Evolutionary conservation across 2,797 vertebrate genomes (phyloP).

Genomic region (Hippopotamyrus pictus): DNA sequence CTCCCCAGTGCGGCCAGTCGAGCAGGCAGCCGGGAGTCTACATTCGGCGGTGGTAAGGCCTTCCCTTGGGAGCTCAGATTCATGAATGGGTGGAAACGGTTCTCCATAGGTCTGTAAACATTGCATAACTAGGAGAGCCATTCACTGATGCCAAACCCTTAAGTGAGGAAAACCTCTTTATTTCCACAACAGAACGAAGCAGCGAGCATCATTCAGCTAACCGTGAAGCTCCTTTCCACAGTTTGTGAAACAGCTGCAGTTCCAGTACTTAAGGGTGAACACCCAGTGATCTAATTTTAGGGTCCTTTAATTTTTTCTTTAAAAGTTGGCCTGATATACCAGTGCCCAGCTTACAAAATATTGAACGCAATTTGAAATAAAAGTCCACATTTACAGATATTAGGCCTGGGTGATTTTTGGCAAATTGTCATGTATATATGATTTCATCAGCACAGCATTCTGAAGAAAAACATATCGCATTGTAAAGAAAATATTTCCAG

Average conservation of each 20-base stretch:
- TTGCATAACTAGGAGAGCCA: constrained; percentile 10
- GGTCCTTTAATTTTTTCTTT: not conserved
- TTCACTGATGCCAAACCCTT: not conserved
- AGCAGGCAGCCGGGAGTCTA: not conserved
- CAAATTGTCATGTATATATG: not conserved
- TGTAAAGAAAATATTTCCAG: not conserved
- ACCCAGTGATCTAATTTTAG: not conserved
- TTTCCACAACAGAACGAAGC: not conserved
- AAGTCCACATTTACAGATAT: not conserved
- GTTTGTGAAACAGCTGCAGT: not conserved
- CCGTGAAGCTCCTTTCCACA: not conserved
- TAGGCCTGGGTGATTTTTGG: not conserved
- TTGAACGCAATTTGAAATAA: not conserved
- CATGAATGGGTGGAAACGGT: not conserved
- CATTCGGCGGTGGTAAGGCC: not conserved
- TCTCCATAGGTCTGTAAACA: not conserved
- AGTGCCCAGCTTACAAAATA: not conserved
- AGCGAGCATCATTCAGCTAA: not conserved
- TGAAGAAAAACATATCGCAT: not conserved
- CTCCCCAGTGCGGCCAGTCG: not conserved
- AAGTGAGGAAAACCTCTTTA: constrained; percentile 5
- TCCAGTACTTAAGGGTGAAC: not conserved
- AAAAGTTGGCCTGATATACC: not conserved
- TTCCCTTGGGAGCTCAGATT: not conserved
- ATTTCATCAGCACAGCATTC: not conserved